Evolutionary conservation across 2,888 invertebrate genomes (phyloP), one percentile per base, ranked within the genome.

Genomic region (Oscheius sp.): DNA sequence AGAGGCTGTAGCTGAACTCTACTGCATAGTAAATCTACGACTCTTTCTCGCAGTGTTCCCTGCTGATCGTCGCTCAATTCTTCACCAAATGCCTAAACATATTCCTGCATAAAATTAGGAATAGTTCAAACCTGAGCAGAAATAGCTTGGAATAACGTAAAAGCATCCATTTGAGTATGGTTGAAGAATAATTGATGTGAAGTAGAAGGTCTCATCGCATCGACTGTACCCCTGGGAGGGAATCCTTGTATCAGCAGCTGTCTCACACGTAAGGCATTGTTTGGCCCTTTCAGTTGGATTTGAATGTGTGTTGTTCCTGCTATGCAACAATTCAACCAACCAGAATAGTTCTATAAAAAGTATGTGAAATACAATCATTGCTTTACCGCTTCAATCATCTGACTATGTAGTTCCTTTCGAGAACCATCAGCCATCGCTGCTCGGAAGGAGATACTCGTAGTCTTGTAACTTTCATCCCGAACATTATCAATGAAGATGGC

Each of bases 401-500:
- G 25, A n/a, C 59, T 68, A 16, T 73, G 73, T 43, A 83, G 52
- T 18, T 76, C 78, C 43, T 73, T 77, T 16, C 76, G 43, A 12
- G 69, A 49, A 0, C 79, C 81, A 49, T 81, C 79, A 1, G 75
- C 53, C 29, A 72, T 18, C 0, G 74, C 72, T 21, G 76, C 76
- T 21, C 76, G 74, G 72, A 80, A 75, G 3, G 64, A 27, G 5
- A 77, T 35, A 1, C 56, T 16, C 12, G 35, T 61, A 27, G 77
- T 76, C 12, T 78, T 74, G 53, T 76, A 81, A 9, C 55, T 66
- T n/a, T 80, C 83, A 74, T 88, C 88, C 43, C 96, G 92, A 69
- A 95, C 94, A 87, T 98, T 98, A 89, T 98, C 98, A 52, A 98
- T 92, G 88, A 96, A 96, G 52, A 97, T 92, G 85, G 94, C 94